A percentile compares a stretch with the other conserved stretches of the same genome.
Conservation (phyloP, 2,888 invertebrate species). For the Hirtodrosophila duncani region DNA sequence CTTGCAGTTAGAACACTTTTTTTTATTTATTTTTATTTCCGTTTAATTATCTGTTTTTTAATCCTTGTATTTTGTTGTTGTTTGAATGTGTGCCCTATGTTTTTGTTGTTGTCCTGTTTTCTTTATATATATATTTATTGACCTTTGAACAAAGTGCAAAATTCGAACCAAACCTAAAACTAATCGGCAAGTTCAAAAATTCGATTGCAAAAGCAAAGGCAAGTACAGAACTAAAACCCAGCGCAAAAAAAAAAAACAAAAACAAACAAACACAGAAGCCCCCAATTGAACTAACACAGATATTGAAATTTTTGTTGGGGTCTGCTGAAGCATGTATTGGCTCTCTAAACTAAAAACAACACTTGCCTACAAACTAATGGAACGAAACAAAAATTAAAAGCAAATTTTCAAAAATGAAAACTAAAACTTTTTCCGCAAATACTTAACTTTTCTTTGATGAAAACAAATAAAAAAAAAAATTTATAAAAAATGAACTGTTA, state of each 20-base stretch:
- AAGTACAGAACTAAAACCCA: slow-evolving; percentile 1
- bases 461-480: slow-evolving; percentile 31
- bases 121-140: background rate
- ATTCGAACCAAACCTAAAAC: slow-evolving; percentile 21
- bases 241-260: slow-evolving; percentile 13
- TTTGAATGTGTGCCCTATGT: too few species aligned
- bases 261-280: slow-evolving; percentile 1
- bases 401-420: slow-evolving; percentile 12
- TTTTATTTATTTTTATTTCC: too few species aligned
- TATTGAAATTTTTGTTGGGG: too few species aligned
- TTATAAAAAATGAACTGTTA: slow-evolving; percentile 64
- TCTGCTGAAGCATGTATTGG: slow-evolving; percentile 40
- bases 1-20: too few species aligned
- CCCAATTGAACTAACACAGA: too few species aligned
- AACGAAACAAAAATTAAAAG: slow-evolving; percentile 31
- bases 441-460: slow-evolving; percentile 58
- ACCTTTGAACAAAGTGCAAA: slow-evolving; percentile 35
- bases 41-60: too few species aligned
- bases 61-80: background rate
- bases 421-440: slow-evolving; percentile 52
- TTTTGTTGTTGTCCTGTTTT: background rate
- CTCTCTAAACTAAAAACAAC: slow-evolving; percentile 14
- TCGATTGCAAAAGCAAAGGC: background rate
- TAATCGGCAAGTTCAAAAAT: slow-evolving; percentile 49
- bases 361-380: slow-evolving; percentile 14